A percentile compares a stretch with the other conserved stretches of the same genome.
phyloP scores from a whole-genome alignment of 2,113 vertebrate species.

The Sinocyclocheilus maitianheensis region DNA sequence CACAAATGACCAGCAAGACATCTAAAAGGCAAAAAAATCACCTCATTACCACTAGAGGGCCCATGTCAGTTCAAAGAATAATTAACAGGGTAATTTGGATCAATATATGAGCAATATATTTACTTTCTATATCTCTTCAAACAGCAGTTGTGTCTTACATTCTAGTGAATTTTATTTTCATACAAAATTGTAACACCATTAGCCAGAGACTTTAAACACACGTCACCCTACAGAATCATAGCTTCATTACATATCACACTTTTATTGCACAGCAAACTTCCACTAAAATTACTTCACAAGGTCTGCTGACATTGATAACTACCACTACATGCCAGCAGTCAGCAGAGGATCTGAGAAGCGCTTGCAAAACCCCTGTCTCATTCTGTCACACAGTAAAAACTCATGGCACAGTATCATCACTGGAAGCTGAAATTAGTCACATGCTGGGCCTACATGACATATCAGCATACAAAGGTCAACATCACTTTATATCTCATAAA shows the following conservation, averaged over 20 bases:
- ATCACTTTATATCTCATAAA: neutral
- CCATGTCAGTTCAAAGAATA: neutral
- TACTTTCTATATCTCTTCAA: neutral
- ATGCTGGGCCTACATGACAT: neutral
- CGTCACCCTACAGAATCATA: neutral
- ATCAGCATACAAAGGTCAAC: neutral
- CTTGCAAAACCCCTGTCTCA: neutral
- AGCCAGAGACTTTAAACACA: neutral
- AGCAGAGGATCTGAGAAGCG: conserved; percentile 31
- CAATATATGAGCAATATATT: neutral
- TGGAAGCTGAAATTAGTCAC: neutral
- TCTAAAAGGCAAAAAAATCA: neutral
- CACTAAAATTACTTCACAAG: neutral
- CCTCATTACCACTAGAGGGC: conserved; percentile 45
- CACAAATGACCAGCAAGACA: neutral
- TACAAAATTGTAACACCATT: neutral
- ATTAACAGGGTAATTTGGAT: neutral
- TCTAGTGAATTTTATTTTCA: neutral
- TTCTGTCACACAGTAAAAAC: neutral
- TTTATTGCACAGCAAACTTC: neutral
- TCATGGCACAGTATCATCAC: neutral
- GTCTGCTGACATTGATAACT: conserved; percentile 28
- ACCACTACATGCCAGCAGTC: conserved; percentile 24
- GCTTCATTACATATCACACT: neutral
- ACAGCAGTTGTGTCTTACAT: neutral